These are phyloP conservation scores for Mesochorus sp. DNA, from an alignment of 2,888 invertebrate genomes.

Conservation along the genomic window DNA sequence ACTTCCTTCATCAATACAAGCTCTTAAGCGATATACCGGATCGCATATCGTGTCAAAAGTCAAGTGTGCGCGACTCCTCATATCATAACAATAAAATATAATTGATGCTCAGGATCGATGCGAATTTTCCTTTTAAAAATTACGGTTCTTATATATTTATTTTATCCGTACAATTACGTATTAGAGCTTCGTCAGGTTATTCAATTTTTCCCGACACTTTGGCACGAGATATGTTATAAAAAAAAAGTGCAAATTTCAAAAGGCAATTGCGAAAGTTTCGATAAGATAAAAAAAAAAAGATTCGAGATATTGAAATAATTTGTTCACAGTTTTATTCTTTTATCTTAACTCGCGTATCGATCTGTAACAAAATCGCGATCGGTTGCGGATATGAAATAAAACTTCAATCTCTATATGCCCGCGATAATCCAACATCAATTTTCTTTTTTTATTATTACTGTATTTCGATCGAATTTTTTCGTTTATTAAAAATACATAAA, in stretches of 20 bases:
- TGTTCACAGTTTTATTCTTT: neutral
- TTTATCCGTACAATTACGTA: slow-evolving; percentile 11
- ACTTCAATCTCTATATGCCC: neutral
- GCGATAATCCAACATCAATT: too few species aligned
- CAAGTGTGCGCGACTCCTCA: slow-evolving; percentile 33
- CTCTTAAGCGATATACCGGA: neutral
- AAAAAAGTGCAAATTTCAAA: too few species aligned
- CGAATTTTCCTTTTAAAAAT: slow-evolving; percentile 20
- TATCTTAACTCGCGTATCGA: neutral
- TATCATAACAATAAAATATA: slow-evolving; percentile 17
- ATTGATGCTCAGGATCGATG: slow-evolving; percentile 21
- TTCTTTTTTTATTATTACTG: too few species aligned
- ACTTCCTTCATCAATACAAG: slow-evolving; percentile 7
- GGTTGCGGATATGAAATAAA: too few species aligned
- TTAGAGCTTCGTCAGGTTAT: neutral
- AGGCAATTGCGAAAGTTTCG: too few species aligned
- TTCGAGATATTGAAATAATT: too few species aligned
- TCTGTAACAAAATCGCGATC: neutral
- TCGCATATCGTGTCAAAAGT: neutral
- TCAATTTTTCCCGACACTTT: too few species aligned
- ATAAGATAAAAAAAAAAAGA: neutral
- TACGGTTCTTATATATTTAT: slow-evolving; percentile 13
- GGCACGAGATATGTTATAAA: too few species aligned
- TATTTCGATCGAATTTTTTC: neutral
- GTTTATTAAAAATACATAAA: neutral